Conservation (phyloP, 1,140 invertebrate species). For the Heliconius eleuchia region DNA sequence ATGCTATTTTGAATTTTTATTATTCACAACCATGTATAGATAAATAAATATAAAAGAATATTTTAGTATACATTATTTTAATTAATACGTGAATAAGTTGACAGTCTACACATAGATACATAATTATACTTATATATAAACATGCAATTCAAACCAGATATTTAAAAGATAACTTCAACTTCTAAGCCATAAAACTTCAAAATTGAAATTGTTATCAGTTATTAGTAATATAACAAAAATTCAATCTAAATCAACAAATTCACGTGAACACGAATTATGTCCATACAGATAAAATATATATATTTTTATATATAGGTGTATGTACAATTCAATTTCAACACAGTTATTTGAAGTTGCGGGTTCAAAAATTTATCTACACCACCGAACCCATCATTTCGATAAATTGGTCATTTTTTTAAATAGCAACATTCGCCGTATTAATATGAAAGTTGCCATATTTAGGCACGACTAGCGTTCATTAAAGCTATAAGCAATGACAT, state of each 20-base stretch:
- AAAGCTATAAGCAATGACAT: constrained; percentile 24
- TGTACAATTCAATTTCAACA: background rate
- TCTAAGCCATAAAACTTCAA: no score
- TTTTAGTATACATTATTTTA: constrained; percentile 8
- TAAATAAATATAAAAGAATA: constrained; percentile 28
- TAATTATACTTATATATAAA: no score
- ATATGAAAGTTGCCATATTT: constrained; percentile 22
- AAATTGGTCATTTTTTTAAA: constrained; percentile 28
- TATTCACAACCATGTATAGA: constrained; percentile 37
- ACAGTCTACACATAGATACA: background rate
- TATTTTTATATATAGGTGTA: background rate
- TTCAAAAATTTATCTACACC: background rate
- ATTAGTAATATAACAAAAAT: background rate
- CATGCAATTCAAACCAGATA: background rate
- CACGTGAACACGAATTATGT: background rate
- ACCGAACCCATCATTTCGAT: background rate
- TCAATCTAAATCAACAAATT: background rate
- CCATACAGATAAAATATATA: background rate
- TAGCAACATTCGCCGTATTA: constrained; percentile 16
- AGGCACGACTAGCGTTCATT: constrained; percentile 23
- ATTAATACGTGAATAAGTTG: constrained; percentile 3
- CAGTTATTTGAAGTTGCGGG: background rate
- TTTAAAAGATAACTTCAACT: background rate
- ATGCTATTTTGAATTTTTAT: constrained; percentile 12
- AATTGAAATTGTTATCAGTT: no score